phyloP scores from a whole-genome alignment of 2,797 vertebrate genomes.

The Notamacropus eugenii region DNA sequence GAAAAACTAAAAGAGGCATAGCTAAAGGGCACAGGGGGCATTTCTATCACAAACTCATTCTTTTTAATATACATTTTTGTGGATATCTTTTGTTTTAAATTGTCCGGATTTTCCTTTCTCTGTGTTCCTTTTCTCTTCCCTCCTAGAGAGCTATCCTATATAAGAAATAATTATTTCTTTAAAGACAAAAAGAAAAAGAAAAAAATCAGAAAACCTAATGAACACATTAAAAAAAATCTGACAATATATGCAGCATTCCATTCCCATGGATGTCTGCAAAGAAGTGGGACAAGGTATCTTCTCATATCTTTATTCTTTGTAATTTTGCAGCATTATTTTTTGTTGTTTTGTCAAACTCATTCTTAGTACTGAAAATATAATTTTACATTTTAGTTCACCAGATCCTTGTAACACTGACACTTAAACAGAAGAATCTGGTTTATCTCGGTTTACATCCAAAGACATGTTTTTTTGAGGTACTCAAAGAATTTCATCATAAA shows the following conservation, averaged over 20 bases:
- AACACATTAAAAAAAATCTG: not conserved
- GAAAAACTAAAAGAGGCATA: not conserved
- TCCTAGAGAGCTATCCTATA: not conserved
- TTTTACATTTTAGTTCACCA: not conserved
- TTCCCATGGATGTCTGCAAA: not conserved
- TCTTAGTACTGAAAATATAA: not conserved
- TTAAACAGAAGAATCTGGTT: too few relatives aligned
- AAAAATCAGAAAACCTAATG: not conserved
- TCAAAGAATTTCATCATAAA: not conserved
- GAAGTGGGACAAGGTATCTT: not conserved
- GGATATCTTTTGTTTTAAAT: not conserved
- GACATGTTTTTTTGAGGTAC: not conserved
- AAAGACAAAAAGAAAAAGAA: not conserved
- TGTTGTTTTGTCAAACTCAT: not conserved
- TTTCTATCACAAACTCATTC: not conserved
- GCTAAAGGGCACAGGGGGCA: not conserved
- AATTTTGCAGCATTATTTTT: not conserved
- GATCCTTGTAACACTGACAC: not conserved
- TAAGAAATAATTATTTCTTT: not conserved
- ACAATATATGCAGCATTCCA: not conserved
- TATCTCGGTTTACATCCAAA: not conserved
- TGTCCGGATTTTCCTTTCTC: not conserved
- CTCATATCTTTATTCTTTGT: not conserved
- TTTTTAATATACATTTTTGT: too few relatives aligned
- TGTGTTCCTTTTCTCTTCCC: not conserved